Conservation (phyloP, 2,113 vertebrate genomes). For the Seriola quinqueradiata region DNA sequence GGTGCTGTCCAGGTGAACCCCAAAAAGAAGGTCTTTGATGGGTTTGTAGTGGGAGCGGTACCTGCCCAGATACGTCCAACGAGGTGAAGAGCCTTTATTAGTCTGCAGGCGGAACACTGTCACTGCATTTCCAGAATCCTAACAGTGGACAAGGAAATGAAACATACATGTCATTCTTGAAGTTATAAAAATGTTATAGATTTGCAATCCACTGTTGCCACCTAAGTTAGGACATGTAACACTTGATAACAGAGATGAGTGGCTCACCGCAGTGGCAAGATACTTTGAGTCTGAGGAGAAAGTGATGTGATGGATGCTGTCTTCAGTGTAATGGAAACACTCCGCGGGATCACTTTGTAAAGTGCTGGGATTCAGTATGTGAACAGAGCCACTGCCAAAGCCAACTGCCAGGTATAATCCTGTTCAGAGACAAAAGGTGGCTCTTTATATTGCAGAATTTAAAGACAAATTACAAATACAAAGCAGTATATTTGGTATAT, state of each 20-base stretch:
- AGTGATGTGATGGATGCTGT: slow-evolving; percentile 86
- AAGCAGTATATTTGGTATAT: not conserved
- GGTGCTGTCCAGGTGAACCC: slow-evolving; percentile 85
- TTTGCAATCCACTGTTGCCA: not conserved
- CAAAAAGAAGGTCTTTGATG: slow-evolving; percentile 91
- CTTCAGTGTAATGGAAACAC: slow-evolving; percentile 83
- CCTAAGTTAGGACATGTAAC: not conserved
- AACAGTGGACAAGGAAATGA: slow-evolving; percentile 21
- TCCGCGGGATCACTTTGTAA: slow-evolving; percentile 82
- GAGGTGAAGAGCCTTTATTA: slow-evolving; percentile 17
- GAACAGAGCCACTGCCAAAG: slow-evolving; percentile 88
- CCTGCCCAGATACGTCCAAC: slow-evolving; percentile 89
- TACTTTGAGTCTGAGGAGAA: slow-evolving; percentile 92
- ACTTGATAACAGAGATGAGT: not conserved
- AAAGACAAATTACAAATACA: not conserved
- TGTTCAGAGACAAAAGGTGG: slow-evolving; percentile 61
- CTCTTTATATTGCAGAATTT: not conserved
- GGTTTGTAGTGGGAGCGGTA: slow-evolving; percentile 91
- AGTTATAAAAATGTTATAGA: not conserved
- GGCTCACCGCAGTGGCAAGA: slow-evolving; percentile 92
- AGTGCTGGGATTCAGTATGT: slow-evolving; percentile 88
- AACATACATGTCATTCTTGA: not conserved
- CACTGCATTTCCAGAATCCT: slow-evolving; percentile 90
- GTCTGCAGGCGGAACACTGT: slow-evolving; percentile 83
- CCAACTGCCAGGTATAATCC: slow-evolving; percentile 89